Evolutionary conservation across 2,888 invertebrate genomes (phyloP).

Genomic region (Clanis bilineata): DNA sequence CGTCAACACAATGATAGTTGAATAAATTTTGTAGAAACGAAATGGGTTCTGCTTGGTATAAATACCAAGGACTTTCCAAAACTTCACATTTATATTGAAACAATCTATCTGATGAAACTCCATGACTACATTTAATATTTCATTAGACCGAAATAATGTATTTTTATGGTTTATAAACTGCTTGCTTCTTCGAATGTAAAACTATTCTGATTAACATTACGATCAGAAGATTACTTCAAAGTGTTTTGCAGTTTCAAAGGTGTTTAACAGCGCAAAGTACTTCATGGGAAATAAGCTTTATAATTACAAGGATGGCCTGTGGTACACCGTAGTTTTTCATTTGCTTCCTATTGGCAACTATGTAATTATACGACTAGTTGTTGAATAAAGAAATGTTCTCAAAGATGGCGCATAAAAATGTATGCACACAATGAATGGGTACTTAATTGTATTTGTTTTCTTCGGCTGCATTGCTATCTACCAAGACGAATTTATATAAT

Average conservation of each 20-base stretch:
- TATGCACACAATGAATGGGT: no score
- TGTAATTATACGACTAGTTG: not conserved
- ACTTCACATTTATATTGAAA: constrained; percentile 47
- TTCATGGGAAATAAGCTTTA: not conserved
- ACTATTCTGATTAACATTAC: not conserved
- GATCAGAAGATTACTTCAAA: not conserved
- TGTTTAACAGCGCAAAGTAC: not conserved
- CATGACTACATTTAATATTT: constrained; percentile 24
- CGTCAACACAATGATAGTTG: constrained; percentile 33
- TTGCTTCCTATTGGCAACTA: not conserved
- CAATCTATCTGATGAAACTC: constrained; percentile 47
- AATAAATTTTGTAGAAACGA: constrained; percentile 40
- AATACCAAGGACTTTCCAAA: constrained; percentile 51
- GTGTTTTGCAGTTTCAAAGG: not conserved
- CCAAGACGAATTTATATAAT: no score
- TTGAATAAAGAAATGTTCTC: not conserved
- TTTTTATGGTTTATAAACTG: not conserved
- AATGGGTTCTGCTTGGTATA: constrained; percentile 34
- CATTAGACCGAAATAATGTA: not conserved
- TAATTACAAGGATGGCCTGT: not conserved
- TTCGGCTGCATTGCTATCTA: no score
- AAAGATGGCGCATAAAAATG: no score
- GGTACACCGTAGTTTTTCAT: not conserved
- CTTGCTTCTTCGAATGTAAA: not conserved
- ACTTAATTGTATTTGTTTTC: no score